phyloP scores from a whole-genome alignment of 1,140 invertebrate species.

The Lepidurus arcticus region DNA sequence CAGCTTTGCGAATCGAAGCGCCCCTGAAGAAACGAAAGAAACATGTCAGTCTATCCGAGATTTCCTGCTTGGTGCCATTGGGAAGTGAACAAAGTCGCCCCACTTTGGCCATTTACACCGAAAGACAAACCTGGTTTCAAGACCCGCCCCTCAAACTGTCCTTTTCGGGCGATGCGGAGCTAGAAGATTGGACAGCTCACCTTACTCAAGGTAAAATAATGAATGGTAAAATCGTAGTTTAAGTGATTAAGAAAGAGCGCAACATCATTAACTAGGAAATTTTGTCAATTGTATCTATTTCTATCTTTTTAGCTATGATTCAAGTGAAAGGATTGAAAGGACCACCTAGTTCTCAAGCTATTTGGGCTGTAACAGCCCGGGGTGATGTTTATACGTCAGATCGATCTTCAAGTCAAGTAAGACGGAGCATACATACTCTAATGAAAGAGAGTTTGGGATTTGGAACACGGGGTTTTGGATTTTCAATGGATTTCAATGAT shows the following conservation, averaged over 20 bases:
- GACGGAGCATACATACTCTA: no score
- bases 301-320: conserved; percentile 41
- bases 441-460: no score
- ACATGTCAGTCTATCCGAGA: conserved; percentile 60
- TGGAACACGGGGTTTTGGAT: no score
- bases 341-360: conserved; percentile 59
- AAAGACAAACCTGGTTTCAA: conserved; percentile 48
- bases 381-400: conserved; percentile 78
- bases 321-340: conserved; percentile 63
- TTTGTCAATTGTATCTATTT: conserved; percentile 48
- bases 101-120: conserved; percentile 62
- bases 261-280: conserved; percentile 37
- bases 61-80: conserved; percentile 60
- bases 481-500: no score
- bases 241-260: conserved; percentile 27
- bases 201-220: conserved; percentile 54
- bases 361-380: conserved; percentile 69
- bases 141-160: conserved; percentile 56
- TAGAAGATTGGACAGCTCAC: conserved; percentile 79
- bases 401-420: conserved; percentile 51
- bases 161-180: conserved; percentile 68
- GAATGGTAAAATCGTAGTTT: background rate
- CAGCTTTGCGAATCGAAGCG: background rate
- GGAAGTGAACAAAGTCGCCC: conserved; percentile 70
- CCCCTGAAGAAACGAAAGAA: conserved; percentile 43